phyloP scores from a whole-genome alignment of 2,888 invertebrate genomes.

The Ctenicera cuprea region DNA sequence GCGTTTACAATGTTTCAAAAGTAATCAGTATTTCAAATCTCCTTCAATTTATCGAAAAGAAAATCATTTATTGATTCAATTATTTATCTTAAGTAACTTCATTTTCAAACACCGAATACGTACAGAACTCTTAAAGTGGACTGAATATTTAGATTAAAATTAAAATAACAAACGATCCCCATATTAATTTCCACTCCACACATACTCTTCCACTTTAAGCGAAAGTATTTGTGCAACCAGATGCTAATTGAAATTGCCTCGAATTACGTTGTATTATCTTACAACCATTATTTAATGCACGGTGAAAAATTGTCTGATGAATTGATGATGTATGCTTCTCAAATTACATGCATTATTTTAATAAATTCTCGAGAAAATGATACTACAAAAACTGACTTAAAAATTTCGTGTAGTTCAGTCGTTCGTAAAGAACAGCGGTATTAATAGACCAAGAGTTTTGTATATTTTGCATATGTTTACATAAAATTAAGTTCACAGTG shows the following conservation, averaged over 20 bases:
- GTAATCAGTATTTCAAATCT: too few relatives aligned
- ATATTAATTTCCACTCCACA: background rate
- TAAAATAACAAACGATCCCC: conserved; percentile 11
- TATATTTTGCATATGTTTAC: too few relatives aligned
- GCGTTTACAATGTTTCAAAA: too few relatives aligned
- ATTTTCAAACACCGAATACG: too few relatives aligned
- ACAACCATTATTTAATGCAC: conserved; percentile 3
- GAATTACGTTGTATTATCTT: conserved; percentile 3
- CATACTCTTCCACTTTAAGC: conserved; percentile 5
- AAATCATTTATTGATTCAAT: too few relatives aligned
- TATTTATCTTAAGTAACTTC: too few relatives aligned
- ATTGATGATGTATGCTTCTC: background rate
- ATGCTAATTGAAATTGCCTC: conserved; percentile 18
- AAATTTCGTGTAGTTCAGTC: too few relatives aligned
- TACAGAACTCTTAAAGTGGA: background rate
- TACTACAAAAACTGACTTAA: too few relatives aligned
- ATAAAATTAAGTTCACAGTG: too few relatives aligned
- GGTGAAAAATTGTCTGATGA: background rate
- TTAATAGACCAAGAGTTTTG: too few relatives aligned
- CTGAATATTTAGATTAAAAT: conserved; percentile 20
- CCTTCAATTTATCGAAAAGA: too few relatives aligned
- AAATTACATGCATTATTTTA: background rate
- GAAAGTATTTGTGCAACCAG: background rate
- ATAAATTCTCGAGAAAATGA: background rate
- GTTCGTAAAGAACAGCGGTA: too few relatives aligned